phyloP scores from a whole-genome alignment of 2,888 invertebrate genomes.

The Aphidius colemani region DNA sequence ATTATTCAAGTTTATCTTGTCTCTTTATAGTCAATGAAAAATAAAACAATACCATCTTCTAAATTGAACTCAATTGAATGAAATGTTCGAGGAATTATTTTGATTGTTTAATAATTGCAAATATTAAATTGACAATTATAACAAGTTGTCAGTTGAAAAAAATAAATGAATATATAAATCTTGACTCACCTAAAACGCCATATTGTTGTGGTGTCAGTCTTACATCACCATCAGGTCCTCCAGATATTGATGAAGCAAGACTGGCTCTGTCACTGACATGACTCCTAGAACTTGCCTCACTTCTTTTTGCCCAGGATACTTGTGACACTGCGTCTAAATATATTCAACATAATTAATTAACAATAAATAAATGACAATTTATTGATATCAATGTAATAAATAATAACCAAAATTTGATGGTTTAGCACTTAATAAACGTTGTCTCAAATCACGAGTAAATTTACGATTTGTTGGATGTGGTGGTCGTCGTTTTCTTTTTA shows the following conservation, averaged over 20 bases:
- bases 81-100: not conserved
- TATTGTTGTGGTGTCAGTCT: constrained; percentile 84
- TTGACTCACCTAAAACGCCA: constrained; percentile 84
- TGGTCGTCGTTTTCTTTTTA: constrained; percentile 67
- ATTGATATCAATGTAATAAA: not conserved
- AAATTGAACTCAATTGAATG: too few species aligned
- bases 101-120: not conserved
- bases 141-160: not conserved
- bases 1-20: too few species aligned
- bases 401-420: constrained; percentile 55
- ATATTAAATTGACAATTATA: too few species aligned
- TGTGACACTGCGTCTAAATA: constrained; percentile 53
- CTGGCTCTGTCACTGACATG: constrained; percentile 56
- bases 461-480: constrained; percentile 50
- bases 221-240: constrained; percentile 64
- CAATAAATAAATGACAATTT: not conserved
- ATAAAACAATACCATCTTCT: too few species aligned
- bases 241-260: constrained; percentile 55
- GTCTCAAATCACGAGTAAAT: constrained; percentile 48
- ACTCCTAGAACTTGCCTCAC: constrained; percentile 55
- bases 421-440: constrained; percentile 50
- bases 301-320: constrained; percentile 56
- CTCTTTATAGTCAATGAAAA: too few species aligned
- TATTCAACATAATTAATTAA: not conserved
- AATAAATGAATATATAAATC: not conserved